Evolutionary conservation across 2,888 invertebrate species (phyloP).

Genomic region (Gryllus longicercus): DNA sequence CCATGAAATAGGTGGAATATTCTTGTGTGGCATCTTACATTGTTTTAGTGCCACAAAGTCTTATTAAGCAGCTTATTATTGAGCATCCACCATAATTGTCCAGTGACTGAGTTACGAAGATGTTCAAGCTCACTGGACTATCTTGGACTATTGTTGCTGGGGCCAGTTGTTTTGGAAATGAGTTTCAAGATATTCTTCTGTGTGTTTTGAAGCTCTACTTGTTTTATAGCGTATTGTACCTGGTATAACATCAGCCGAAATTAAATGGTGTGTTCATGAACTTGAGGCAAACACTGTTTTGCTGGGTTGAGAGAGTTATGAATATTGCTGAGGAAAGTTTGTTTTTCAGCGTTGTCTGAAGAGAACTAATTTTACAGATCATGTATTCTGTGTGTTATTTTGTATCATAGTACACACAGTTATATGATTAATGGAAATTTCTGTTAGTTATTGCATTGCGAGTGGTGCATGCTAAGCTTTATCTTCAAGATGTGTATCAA

Average conservation of each 20-base stretch:
- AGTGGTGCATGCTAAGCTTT: not conserved
- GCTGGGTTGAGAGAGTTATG: too few relatives aligned
- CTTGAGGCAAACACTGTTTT: too few relatives aligned
- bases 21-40: not conserved
- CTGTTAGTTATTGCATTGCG: too few relatives aligned
- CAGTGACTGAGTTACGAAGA: not conserved
- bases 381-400: conserved; percentile 7
- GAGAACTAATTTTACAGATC: not conserved
- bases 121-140: not conserved
- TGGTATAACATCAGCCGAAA: too few relatives aligned
- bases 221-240: not conserved
- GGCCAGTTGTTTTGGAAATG: not conserved
- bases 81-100: conserved; percentile 17
- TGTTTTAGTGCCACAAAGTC: not conserved
- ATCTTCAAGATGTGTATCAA: too few relatives aligned
- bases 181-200: not conserved
- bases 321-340: too few relatives aligned
- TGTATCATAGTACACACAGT: not conserved
- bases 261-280: too few relatives aligned
- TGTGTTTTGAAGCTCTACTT: not conserved
- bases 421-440: not conserved
- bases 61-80: conserved; percentile 1
- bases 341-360: too few relatives aligned
- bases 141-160: not conserved
- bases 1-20: not conserved